Percentiles rank a stretch among this genome's conserved stretches.
phyloP scores from a whole-genome alignment of 2,888 invertebrate species.

The Calameuta idolon region DNA sequence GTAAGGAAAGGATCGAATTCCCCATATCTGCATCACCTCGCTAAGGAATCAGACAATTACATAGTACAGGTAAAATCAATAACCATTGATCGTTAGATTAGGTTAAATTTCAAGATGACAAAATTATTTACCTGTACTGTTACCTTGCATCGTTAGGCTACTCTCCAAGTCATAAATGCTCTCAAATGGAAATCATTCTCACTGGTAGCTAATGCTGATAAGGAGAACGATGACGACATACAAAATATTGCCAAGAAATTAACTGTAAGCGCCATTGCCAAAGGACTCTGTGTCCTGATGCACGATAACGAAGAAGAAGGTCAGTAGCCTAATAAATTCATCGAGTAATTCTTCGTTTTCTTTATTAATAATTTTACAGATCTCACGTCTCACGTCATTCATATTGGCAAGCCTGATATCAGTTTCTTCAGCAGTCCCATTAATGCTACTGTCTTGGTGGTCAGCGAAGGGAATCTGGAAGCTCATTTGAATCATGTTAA shows the following conservation, averaged over 20 bases:
- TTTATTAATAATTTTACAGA: conserved; percentile 30
- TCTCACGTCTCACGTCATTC: conserved; percentile 52
- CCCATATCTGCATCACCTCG: conserved; percentile 54
- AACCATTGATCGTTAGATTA: conserved; percentile 7
- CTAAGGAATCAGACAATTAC: conserved; percentile 54
- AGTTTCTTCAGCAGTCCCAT: conserved; percentile 43
- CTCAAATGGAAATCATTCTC: conserved; percentile 62
- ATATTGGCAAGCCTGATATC: conserved; percentile 53
- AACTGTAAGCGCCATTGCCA: conserved; percentile 51
- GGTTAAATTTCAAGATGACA: not conserved
- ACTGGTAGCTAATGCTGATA: conserved; percentile 46
- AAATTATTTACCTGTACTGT: not conserved
- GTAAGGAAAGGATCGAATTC: conserved; percentile 50
- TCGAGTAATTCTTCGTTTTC: no score
- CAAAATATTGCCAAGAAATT: conserved; percentile 58
- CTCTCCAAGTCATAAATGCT: conserved; percentile 50
- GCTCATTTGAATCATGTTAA: conserved; percentile 45
- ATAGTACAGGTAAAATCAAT: conserved; percentile 47
- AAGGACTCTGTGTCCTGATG: conserved; percentile 54
- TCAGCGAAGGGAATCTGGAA: conserved; percentile 55
- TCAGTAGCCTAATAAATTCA: conserved; percentile 19
- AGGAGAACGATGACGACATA: conserved; percentile 50
- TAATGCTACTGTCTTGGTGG: conserved; percentile 53
- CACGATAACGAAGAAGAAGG: conserved; percentile 49
- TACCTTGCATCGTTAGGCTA: conserved; percentile 40